Evolutionary conservation across 2,888 invertebrate genomes (phyloP).

Genomic region (Hylaea fasciaria): DNA sequence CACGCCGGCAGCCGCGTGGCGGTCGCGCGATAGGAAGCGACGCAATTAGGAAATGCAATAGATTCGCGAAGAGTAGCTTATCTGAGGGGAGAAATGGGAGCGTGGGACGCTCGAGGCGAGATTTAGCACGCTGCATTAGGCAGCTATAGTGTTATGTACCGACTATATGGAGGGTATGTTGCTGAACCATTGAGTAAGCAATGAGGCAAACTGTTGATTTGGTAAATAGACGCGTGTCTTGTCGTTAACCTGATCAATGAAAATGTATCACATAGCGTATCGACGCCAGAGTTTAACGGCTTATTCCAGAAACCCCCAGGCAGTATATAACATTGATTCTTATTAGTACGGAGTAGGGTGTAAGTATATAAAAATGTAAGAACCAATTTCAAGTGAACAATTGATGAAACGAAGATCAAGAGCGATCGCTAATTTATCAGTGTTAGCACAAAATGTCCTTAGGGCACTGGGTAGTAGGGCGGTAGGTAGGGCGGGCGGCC

Average conservation of each 20-base stretch:
- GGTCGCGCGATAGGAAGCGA: conserved; percentile 74
- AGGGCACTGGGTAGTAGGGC: conserved; percentile 5
- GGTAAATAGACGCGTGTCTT: neutral
- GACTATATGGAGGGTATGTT: conserved; percentile 5
- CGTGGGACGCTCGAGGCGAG: conserved; percentile 33
- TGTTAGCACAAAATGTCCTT: too few relatives aligned
- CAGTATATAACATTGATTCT: too few relatives aligned
- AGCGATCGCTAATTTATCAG: too few relatives aligned
- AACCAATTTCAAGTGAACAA: too few relatives aligned
- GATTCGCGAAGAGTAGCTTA: conserved; percentile 59
- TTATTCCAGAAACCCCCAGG: too few relatives aligned
- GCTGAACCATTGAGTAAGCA: neutral
- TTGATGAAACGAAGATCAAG: too few relatives aligned
- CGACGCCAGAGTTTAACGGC: too few relatives aligned
- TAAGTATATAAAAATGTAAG: too few relatives aligned
- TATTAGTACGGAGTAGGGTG: too few relatives aligned
- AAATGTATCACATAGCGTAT: too few relatives aligned
- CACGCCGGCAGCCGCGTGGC: conserved; percentile 77
- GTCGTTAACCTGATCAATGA: neutral
- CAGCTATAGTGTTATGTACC: conserved; percentile 28
- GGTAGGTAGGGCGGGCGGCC: neutral
- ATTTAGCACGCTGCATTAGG: conserved; percentile 35
- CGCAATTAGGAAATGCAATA: conserved; percentile 81
- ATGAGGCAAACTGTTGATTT: conserved; percentile 2
- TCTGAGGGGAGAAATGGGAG: conserved; percentile 33